Evolutionary conservation across 2,113 vertebrate species (phyloP), one percentile per base, ranked within the genome.

Genomic region (Promerops cafer): DNA sequence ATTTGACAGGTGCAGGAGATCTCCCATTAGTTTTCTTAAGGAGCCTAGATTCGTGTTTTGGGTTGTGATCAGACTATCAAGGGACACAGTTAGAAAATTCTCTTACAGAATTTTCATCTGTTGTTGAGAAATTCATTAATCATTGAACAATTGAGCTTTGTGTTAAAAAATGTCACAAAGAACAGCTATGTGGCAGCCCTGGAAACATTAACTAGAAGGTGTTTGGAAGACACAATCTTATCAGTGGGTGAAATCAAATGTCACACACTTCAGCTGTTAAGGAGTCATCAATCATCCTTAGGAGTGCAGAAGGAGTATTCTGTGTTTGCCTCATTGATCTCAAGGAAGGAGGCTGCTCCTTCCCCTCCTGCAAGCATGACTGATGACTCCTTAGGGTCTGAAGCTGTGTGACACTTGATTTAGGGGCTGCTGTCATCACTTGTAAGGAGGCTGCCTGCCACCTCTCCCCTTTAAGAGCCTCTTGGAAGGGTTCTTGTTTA

Each of bases 211-310:
- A 90, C 72, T 93, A 72, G 83, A 83, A 94, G 90, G 83, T 97
- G 89, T 96, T 95, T 82, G 69, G 89, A 68, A 90, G 90, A 91
- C 84, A 93, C 79, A 89, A 19, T 93, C 93, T 96, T 96, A 97
- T 96, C 96, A 93, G 91, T 42, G 61, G 95, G 45, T 89, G 85
- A 96, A 96, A 96, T 96, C 91, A 94, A 90, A 82, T 84, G 93
- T 97, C 95, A 96, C 79, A 92, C 95, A 94, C 89, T 96, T 96
- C 66, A 81, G 68, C 91, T 85, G 85, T 95, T 94, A 69, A 90
- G 94, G 79, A 87, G 89, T 96, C 91, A 96, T 97, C 95, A 92
- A 87, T 96, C 95, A 96, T 89, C 45, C 72, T 94, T 71, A 61
- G 65, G 28, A 82, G 84, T 45, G 64, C 31, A 76, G 87, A 56